Conservation (phyloP, 2,888 invertebrate genomes). For the Cryptus viduatorius region DNA sequence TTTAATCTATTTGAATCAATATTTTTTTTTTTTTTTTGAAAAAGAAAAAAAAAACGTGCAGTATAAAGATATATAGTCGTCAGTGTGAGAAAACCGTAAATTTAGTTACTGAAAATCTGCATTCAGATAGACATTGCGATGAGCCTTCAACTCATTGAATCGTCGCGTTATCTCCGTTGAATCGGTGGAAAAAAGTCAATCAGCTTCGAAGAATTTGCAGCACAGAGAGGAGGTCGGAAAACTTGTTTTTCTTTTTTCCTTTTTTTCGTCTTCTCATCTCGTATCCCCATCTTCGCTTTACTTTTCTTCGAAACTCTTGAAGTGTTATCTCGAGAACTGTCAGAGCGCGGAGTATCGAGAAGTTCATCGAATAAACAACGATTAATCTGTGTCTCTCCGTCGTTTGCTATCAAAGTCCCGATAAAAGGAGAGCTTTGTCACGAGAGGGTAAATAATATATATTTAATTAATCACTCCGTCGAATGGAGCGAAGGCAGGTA, state of each 20-base stretch:
- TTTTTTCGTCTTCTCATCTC: neutral
- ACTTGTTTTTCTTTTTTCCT: neutral
- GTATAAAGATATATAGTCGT: neutral
- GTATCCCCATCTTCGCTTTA: neutral
- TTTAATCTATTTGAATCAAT: neutral
- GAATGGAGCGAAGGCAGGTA: conserved; percentile 5
- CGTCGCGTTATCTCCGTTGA: neutral
- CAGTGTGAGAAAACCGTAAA: too few species aligned
- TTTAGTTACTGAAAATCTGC: neutral
- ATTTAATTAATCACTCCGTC: conserved; percentile 46
- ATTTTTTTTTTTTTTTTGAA: neutral
- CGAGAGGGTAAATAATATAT: conserved; percentile 48
- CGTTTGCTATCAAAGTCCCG: conserved; percentile 11
- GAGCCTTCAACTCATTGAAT: neutral
- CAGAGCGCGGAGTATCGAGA: conserved; percentile 21
- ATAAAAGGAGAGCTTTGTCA: conserved; percentile 28
- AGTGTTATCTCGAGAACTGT: conserved; percentile 21
- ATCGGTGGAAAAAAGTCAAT: conserved; percentile 2
- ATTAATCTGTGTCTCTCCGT: conserved; percentile 59
- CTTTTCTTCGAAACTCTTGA: conserved; percentile 16
- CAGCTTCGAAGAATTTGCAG: neutral
- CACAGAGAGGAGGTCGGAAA: neutral
- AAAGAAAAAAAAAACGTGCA: neutral
- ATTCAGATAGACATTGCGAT: neutral
- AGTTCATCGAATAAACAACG: conserved; percentile 45